Percentiles rank a stretch among this genome's conserved stretches.
Conservation (phyloP, 2,797 vertebrate genomes). For the Diplodus puntazzo region DNA sequence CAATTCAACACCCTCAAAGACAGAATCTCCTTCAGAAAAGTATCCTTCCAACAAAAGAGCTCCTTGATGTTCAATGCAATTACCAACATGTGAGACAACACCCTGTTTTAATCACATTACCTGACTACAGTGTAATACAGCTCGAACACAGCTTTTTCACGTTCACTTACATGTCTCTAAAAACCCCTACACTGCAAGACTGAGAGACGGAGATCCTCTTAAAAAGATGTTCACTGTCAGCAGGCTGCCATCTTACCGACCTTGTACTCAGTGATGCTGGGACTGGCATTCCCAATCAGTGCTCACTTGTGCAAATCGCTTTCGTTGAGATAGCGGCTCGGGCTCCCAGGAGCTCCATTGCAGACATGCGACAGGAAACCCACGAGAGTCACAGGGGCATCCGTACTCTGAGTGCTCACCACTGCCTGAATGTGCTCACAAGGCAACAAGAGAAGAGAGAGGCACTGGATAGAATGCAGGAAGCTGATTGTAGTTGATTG, state of each 20-base stretch:
- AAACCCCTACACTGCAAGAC: constrained; percentile 9
- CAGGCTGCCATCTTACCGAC: constrained; percentile 55
- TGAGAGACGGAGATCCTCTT: constrained; percentile 47
- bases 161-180: constrained; percentile 25
- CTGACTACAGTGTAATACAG: constrained; percentile 14
- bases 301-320: constrained; percentile 64
- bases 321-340: constrained; percentile 39
- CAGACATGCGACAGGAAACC: constrained; percentile 41
- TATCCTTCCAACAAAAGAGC: neutral
- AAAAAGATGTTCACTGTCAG: constrained; percentile 57
- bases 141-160: constrained; percentile 24
- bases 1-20: neutral
- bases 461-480: neutral
- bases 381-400: constrained; percentile 10
- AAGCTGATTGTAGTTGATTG: neutral
- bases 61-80: neutral
- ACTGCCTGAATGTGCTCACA: neutral
- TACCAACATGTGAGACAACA: constrained; percentile 11
- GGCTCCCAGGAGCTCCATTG: constrained; percentile 56
- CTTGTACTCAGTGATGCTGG: constrained; percentile 37
- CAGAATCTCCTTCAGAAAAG: neutral
- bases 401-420: neutral
- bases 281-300: constrained; percentile 43
- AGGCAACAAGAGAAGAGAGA: neutral
- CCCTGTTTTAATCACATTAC: constrained; percentile 19